Evolutionary conservation across 2,888 invertebrate species (phyloP).

Genomic region (Oxystoma pomonae): DNA sequence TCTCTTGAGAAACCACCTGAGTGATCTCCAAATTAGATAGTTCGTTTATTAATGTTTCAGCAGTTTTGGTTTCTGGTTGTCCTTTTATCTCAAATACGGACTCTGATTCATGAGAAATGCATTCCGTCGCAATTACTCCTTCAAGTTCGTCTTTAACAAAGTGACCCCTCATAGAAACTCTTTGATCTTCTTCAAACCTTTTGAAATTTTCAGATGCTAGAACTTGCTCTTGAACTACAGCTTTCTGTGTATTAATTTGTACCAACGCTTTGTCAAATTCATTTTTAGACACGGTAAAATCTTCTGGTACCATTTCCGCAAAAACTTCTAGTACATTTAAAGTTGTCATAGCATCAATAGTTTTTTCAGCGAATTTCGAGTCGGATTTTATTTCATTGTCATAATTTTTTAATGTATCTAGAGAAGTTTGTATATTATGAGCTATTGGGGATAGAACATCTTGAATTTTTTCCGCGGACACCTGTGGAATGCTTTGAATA

Average conservation of each 20-base stretch:
- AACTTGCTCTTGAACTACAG: constrained; percentile 41
- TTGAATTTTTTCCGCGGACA: constrained; percentile 29
- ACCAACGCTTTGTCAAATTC: constrained; percentile 36
- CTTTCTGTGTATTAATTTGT: constrained; percentile 42
- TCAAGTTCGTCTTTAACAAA: constrained; percentile 47
- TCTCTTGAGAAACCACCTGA: constrained; percentile 35
- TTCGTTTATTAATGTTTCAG: constrained; percentile 45
- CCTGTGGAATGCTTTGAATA: constrained; percentile 22
- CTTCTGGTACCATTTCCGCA: constrained; percentile 50
- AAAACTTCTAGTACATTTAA: constrained; percentile 48
- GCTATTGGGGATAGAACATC: constrained; percentile 30
- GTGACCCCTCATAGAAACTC: constrained; percentile 35
- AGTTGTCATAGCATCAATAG: constrained; percentile 54
- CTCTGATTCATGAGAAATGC: constrained; percentile 50
- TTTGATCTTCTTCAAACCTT: constrained; percentile 32
- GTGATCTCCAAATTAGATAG: constrained; percentile 45
- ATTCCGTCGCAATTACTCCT: constrained; percentile 45
- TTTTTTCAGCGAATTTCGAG: constrained; percentile 52
- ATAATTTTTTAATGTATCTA: constrained; percentile 36
- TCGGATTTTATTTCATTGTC: constrained; percentile 47
- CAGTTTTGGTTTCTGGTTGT: constrained; percentile 40
- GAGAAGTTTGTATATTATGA: constrained; percentile 24
- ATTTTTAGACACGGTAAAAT: constrained; percentile 44
- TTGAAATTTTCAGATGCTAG: constrained; percentile 33
- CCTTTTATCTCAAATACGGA: constrained; percentile 38